Evolutionary conservation across 2,113 vertebrate species (phyloP).

Genomic region (Onychorhynchus coronatus): DNA sequence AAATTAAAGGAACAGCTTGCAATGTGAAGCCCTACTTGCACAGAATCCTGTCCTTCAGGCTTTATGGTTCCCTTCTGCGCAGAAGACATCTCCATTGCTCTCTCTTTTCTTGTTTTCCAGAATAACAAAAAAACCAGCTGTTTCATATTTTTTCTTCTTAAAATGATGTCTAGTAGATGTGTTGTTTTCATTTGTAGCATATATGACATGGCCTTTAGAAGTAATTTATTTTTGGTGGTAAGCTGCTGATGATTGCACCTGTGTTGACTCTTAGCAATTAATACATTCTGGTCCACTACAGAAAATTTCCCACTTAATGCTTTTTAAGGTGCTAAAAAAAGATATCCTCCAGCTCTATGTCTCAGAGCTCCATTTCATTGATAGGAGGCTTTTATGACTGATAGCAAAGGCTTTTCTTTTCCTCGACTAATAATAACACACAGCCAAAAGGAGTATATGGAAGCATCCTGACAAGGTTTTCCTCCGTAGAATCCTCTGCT

Average conservation of each 20-base stretch:
- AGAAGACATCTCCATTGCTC: background rate
- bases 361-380: background rate
- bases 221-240: constrained; percentile 27
- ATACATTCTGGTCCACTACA: constrained; percentile 27
- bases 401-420: background rate
- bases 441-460: background rate
- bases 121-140: background rate
- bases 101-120: background rate
- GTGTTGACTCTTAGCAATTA: constrained; percentile 39
- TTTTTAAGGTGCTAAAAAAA: constrained; percentile 50
- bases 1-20: background rate
- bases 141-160: background rate
- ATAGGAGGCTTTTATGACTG: background rate
- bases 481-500: background rate
- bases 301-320: background rate
- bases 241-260: constrained; percentile 6
- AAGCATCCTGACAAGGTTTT: background rate
- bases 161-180: background rate
- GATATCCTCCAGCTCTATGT: background rate
- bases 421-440: background rate
- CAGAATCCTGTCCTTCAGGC: background rate
- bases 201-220: constrained; percentile 14
- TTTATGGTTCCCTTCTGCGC: background rate
- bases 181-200: constrained; percentile 46
- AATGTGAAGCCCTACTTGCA: background rate